These are phyloP conservation scores for Macroteleia sp. DNA, from an alignment of 2,888 invertebrate species.

Conservation along the genomic window DNA sequence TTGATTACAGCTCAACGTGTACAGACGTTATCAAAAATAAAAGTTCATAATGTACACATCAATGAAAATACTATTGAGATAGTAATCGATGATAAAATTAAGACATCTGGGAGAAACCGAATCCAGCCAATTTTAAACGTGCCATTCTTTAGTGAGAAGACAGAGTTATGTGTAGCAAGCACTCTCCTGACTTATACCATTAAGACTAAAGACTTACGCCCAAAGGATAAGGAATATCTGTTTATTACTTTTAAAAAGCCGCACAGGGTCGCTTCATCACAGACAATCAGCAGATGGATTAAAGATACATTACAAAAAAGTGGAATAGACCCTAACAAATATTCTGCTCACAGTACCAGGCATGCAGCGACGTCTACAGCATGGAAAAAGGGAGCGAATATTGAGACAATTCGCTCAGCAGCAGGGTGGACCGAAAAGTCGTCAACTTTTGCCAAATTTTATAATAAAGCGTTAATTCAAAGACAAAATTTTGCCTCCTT, in stretches of 20 bases:
- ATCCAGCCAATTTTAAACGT: neutral
- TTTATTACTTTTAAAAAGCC: constrained; percentile 2
- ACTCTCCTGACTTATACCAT: neutral
- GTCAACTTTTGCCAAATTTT: too few species aligned
- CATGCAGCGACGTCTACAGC: neutral
- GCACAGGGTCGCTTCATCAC: constrained; percentile 1
- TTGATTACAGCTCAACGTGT: constrained; percentile 23
- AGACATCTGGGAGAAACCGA: neutral
- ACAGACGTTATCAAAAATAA: constrained; percentile 12
- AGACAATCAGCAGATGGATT: constrained; percentile 39
- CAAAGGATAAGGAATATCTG: neutral
- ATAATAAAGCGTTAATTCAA: too few species aligned
- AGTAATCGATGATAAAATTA: neutral
- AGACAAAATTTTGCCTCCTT: too few species aligned
- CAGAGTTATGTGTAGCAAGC: neutral
- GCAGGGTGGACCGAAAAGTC: too few species aligned
- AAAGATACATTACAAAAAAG: neutral
- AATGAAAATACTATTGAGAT: neutral
- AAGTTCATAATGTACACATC: neutral
- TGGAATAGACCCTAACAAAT: neutral
- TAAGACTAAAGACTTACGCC: neutral
- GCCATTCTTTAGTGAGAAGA: neutral
- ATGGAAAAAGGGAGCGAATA: neutral
- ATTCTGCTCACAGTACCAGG: neutral
- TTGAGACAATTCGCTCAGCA: too few species aligned